These are phyloP conservation scores for Aphis gossypii DNA, from an alignment of 1,140 invertebrate genomes.

Conservation along the genomic window DNA sequence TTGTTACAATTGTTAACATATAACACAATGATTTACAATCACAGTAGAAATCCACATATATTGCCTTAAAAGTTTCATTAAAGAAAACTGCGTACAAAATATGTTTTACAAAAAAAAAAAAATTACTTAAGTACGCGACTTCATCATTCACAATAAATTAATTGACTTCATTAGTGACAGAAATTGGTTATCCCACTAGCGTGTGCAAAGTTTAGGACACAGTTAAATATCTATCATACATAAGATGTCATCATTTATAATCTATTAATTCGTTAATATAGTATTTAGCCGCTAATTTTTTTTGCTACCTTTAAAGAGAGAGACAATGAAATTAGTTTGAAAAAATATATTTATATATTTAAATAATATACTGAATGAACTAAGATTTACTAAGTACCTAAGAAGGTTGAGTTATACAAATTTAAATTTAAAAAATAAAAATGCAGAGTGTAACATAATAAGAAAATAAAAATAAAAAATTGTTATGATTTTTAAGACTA, in stretches of 20 bases:
- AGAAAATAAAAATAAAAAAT: background rate
- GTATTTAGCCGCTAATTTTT: slow-evolving; percentile 2
- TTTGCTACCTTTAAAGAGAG: background rate
- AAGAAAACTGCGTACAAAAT: slow-evolving; percentile 16
- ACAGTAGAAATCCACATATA: slow-evolving; percentile 44
- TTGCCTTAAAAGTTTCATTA: slow-evolving; percentile 9
- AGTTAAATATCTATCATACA: slow-evolving; percentile 14
- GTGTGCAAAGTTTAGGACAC: slow-evolving; percentile 27
- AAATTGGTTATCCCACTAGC: slow-evolving; percentile 27
- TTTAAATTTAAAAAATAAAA: background rate
- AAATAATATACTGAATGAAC: background rate
- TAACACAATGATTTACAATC: slow-evolving; percentile 33
- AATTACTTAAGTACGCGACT: background rate
- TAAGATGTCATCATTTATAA: slow-evolving; percentile 31
- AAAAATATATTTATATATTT: slow-evolving; percentile 25
- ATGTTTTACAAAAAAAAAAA: background rate
- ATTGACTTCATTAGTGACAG: slow-evolving; percentile 52
- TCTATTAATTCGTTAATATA: slow-evolving; percentile 51
- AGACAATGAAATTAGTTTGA: slow-evolving; percentile 16
- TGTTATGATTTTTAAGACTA: background rate
- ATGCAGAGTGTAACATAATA: background rate
- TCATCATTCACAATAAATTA: slow-evolving; percentile 20
- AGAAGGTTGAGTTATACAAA: background rate
- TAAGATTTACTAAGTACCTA: background rate
- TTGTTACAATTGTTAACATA: slow-evolving; percentile 27